Evolutionary conservation across 2,888 invertebrate genomes (phyloP), one percentile per base, ranked within the genome.

Genomic region (Coenonympha glycerion): DNA sequence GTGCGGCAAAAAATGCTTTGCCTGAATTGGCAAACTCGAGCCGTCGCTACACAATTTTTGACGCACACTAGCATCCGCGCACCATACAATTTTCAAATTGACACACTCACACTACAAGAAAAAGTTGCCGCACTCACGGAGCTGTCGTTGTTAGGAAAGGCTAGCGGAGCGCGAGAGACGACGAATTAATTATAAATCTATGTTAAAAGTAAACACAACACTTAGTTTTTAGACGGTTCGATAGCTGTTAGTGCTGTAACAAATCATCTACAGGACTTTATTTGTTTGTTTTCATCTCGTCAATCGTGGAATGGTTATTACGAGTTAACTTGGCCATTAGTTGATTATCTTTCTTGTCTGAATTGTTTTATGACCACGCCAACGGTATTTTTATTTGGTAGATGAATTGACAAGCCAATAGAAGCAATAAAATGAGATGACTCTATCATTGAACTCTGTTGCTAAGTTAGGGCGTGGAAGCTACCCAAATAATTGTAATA

Each of bases 261-360:
- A n/a, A 28, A n/a, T 9, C 28, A 28, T 28, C 18, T 18, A 28
- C 2, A 28, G 16, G 28, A 31, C 21, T 22, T 31, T 44, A 33
- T 52, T 53, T 53, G 42, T 39, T 53, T 49, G 50, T 44, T 53
- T 50, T 34, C 46, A 22, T 36, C 42, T 28, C 37, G 21, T 47
- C 55, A 53, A 48, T 49, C 31, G 46, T 40, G 3, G 15, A 26
- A 52, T 45, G 31, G 49, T 52, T 49, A 55, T 52, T 33, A 42
- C 46, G 24, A 53, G 41, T 48, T 54, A 53, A 57, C 51, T 49
- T 37, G 33, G 49, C 59, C 60, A 64, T 64, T 62, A 63, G 59
- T 58, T 59, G 58, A 63, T 62, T 65, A 62, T 63, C 62, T 57
- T 53, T 55, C 47, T 52, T 24, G 49, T 54, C 47, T 49, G 48